Conservation (phyloP, 2,797 vertebrate species). For the Tinamus major region DNA sequence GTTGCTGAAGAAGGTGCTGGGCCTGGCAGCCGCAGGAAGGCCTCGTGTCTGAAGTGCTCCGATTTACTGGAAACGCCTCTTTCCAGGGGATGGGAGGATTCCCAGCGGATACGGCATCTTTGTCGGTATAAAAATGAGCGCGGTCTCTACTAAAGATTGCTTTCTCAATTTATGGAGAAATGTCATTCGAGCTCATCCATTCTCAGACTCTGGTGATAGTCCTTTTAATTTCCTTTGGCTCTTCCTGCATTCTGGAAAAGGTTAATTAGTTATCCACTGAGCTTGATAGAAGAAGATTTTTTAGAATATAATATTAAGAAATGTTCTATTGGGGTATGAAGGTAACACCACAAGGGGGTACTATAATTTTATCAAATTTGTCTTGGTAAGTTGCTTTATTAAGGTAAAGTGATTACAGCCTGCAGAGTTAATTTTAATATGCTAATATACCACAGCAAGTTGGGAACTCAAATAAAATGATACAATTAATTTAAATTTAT, state of each 20-base stretch:
- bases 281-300: conserved; percentile 62
- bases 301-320: conserved; percentile 62
- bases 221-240: conserved; percentile 68
- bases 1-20: neutral
- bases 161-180: conserved; percentile 30
- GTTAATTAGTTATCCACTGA: conserved; percentile 76
- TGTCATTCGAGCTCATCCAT: neutral
- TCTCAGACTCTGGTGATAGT: conserved; percentile 32
- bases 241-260: conserved; percentile 73
- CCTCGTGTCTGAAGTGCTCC: neutral
- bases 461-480: conserved; percentile 78
- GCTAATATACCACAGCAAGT: conserved; percentile 78
- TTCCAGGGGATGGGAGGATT: neutral
- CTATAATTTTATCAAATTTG: conserved; percentile 80
- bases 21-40: neutral
- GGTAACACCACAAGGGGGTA: conserved; percentile 79
- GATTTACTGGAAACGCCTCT: neutral
- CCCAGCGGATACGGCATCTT: neutral
- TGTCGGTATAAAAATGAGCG: neutral
- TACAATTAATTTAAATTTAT: conserved; percentile 79
- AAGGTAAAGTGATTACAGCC: conserved; percentile 79
- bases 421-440: conserved; percentile 83
- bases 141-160: neutral
- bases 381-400: conserved; percentile 75
- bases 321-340: conserved; percentile 74